phyloP scores from a whole-genome alignment of 2,888 invertebrate species.

The Alloscopus bannaensis region DNA sequence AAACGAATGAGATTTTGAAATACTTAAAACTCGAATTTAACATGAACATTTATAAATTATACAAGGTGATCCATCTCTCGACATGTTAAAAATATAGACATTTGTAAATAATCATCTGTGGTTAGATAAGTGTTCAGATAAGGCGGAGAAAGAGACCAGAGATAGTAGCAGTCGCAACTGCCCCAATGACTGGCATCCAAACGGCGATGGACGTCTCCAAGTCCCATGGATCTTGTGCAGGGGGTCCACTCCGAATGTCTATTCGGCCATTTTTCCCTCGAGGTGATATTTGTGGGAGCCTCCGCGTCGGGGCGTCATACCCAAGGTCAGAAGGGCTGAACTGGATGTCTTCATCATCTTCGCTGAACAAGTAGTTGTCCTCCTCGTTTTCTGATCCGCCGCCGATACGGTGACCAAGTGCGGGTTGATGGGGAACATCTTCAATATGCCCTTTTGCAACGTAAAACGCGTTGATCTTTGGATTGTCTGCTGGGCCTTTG shows the following conservation, averaged over 20 bases:
- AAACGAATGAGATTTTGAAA: no score
- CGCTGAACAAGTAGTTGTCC: slow-evolving; percentile 6
- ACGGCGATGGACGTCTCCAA: neutral
- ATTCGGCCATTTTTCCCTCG: neutral
- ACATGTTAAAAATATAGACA: no score
- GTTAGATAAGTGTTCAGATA: no score
- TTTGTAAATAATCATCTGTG: no score
- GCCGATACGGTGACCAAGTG: neutral
- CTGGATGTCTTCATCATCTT: slow-evolving; percentile 38
- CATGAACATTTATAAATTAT: no score
- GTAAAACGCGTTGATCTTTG: slow-evolving; percentile 96
- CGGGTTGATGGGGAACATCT: slow-evolving; percentile 71
- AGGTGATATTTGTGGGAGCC: no score
- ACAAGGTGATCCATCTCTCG: no score
- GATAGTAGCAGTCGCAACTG: slow-evolving; percentile 7
- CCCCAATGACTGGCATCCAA: slow-evolving; percentile 34
- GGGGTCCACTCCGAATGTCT: slow-evolving; percentile 27
- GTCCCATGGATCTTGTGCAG: slow-evolving; percentile 49
- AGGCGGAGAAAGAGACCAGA: neutral
- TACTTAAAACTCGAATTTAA: no score
- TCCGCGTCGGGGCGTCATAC: neutral
- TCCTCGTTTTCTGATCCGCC: slow-evolving; percentile 27
- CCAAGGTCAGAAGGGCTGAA: slow-evolving; percentile 30
- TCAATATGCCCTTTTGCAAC: slow-evolving; percentile 89
- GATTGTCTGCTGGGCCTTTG: slow-evolving; percentile 94